A percentile compares a stretch with the other conserved stretches of the same genome.
Conservation (phyloP, 2,113 vertebrate species). For the Barnardius zonarius region DNA sequence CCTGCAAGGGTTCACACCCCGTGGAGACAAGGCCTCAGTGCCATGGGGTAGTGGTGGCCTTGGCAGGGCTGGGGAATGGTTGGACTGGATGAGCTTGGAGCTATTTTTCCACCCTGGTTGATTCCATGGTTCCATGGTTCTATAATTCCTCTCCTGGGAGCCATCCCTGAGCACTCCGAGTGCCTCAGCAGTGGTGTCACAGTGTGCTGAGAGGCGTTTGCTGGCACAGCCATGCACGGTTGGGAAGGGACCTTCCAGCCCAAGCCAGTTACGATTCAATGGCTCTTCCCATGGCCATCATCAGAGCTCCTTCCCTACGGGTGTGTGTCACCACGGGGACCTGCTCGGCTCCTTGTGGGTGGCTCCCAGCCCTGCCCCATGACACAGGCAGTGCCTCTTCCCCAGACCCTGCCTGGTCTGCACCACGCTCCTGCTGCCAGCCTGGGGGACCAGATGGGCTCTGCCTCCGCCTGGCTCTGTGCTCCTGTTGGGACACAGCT, state of each 20-base stretch:
- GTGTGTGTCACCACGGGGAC: fast-evolving
- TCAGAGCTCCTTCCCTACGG: fast-evolving
- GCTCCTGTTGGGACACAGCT: not conserved
- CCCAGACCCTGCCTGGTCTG: not conserved
- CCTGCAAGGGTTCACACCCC: no score
- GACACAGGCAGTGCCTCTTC: not conserved
- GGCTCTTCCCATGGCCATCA: not conserved
- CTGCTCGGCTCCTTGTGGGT: not conserved
- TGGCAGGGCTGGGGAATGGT: not conserved
- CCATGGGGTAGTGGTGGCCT: not conserved
- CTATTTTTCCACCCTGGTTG: not conserved
- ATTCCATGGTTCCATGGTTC: not conserved
- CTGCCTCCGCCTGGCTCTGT: not conserved
- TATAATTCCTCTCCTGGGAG: not conserved
- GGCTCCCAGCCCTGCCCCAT: not conserved
- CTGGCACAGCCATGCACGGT: not conserved
- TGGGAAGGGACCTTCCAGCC: not conserved
- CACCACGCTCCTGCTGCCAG: not conserved
- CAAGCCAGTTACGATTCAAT: not conserved
- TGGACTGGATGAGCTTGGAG: not conserved
- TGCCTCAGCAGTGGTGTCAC: not conserved
- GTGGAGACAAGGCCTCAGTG: no score
- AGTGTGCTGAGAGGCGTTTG: not conserved
- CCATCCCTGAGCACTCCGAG: not conserved
- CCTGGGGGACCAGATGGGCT: not conserved